Evolutionary conservation across 1,140 invertebrate genomes (phyloP), one percentile per base, ranked within the genome.

Genomic region (Drosophila pseudoananassae): DNA sequence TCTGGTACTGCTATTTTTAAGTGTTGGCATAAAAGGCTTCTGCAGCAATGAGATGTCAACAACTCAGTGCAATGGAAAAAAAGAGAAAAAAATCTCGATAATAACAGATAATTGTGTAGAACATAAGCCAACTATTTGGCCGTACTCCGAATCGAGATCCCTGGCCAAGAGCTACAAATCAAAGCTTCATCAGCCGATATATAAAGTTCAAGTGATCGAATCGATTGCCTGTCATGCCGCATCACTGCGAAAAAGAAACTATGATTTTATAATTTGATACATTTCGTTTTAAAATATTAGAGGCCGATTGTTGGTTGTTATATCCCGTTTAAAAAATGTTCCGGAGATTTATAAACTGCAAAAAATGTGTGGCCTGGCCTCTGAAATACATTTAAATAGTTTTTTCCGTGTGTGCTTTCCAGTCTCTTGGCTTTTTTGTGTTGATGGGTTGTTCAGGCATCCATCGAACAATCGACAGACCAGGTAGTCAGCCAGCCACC

Each of bases 51-150:
- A 88, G 78, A 83, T 88, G 84, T 88, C 78, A 88, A 83, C 79
- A 74, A 79, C 59, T 83, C 61, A 46, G 53, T 14, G 40, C 61
- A 54, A 46, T 66, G 55, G 3, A 20, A 45, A 66, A 77, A 46
- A 52, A 45, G 43, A 56, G n/a, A 50, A 66, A 78, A 46, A 55
- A 50, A 83, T 75, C 68, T 82, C 81, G 83, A 88, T 88, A 88
- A 88, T 88, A 88, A 88, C 83, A 90, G 85, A 84, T 90, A 90
- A 90, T 90, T 90, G 85, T 90, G 85, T 90, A 90, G 87, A 90
- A 90, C 85, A 90, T 90, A 85, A 87, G 81, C 78, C 74, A 90
- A 81, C 85, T 90, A 90, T 90, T 90, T 90, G 56, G 66, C 65
- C 70, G 59, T 55, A 68, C 12, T 38, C 29, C 29, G 47, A 17